Base-by-base conservation (phyloP, 2,113 vertebrate species). In the Pelobates fuscus region DNA sequence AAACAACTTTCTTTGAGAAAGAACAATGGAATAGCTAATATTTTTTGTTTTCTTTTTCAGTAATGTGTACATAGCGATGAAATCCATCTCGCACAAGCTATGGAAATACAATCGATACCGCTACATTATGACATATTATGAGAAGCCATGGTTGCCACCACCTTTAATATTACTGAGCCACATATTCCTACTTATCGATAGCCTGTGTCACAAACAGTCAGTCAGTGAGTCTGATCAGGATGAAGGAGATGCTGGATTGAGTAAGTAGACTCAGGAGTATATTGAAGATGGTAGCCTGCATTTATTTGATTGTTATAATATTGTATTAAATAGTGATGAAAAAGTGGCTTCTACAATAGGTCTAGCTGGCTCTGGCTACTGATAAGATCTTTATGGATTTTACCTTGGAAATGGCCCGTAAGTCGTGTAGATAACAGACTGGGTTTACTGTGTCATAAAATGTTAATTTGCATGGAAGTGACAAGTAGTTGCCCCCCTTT, bases 91-190 rank as follows among this genome's bases (percentile, higher is more conserved):
- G 0, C 93, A 95, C 80, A 94, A 94, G 32, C 88, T 99, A 63
- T 99, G 97, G 97, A 95, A 94, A 78, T 99, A 96, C 78, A 96
- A 99, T 71, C 95, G 97, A 8, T 98, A 99, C 46, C 94, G 93
- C 57, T 97, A 97, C 84, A 96, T 98, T 79, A 98, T 96, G 95
- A 96, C 92, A 21, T 99, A 97, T 80, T 93, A 91, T 12, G 91
- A 95, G 77, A 95, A 96, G 79, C 96, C 95, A 0, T 96, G 95
- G 94, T 85, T 99, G 21, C 97, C 97, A 0, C 95, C 97, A 0
- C 97, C 97, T 0, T 87, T 99, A 27, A 95, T 96, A 80, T 71
- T 97, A 18, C 82, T 99, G 29, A 95, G 90, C 76, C 94, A 99
- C 44, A 2, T 92, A 8, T 80, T 84, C 25, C 82, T 94, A 23